Base-by-base conservation (phyloP, 2,113 vertebrate species). In the Cacatua alba region DNA sequence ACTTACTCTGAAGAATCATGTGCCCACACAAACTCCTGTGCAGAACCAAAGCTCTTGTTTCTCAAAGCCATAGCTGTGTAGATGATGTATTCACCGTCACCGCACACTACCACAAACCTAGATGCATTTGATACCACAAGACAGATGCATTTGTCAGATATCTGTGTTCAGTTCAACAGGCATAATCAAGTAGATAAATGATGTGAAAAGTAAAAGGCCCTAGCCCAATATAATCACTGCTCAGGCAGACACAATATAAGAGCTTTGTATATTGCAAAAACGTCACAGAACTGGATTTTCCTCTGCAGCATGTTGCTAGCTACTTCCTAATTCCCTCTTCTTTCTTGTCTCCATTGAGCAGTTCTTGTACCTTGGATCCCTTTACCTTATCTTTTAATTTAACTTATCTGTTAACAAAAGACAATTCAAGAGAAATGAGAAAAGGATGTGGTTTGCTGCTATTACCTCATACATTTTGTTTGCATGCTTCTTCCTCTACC, bases 1-100 rank as follows among this genome's bases (percentile, higher is more conserved):
- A 98, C 99, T 99, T 98, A 99, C 99, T 99, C 99, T 44, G 99
- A 99, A 39, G 99, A 99, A 95, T 99, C 99, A 8, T 99, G 99
- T 33, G 99, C 99, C 99, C 99, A 99, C 4, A 98, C 99, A 71
- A 99, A 99, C 97, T 99, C 99, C 97, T 99, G 99, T 3, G 99
- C 99, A 59, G 99, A 99, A 28, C 99, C 99, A 52, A 99, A 99
- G 92, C 99, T 99, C 97, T 99, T 99, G 98, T 99, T 99, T 93
- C 99, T 99, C 97, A 99, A 95, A 46, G 99, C 99, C 99, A 99
- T 99, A 19, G 99, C 99, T 10, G 99, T 99, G 86, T 99, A 99
- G 97, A 99, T 99, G 93, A 99, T 99, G 81, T 99, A 99, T 95
- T 99, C 99, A 28, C 99, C 99, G 82, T 99, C 99, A 57, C 99